Conservation (phyloP, 2,797 vertebrate species). For the Rousettus madagascariensis region DNA sequence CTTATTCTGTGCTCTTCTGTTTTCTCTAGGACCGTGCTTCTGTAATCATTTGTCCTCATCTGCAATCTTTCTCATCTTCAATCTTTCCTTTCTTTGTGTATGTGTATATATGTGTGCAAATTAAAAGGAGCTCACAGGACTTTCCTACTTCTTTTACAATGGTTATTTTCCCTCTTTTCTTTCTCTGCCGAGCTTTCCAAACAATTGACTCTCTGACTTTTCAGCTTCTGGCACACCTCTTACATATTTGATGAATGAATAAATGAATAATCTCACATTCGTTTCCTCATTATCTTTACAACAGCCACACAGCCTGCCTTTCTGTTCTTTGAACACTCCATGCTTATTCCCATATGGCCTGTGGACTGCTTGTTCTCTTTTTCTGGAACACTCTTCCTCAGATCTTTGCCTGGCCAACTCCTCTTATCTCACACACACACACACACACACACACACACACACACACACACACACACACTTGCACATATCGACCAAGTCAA, state of each 20-base stretch:
- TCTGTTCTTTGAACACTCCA: neutral
- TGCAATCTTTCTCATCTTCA: neutral
- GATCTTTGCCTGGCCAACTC: neutral
- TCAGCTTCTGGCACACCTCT: slow-evolving; percentile 9
- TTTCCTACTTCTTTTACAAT: neutral
- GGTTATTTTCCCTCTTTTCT: neutral
- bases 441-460: neutral
- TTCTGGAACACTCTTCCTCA: neutral
- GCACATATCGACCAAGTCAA: neutral
- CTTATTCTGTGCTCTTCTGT: neutral
- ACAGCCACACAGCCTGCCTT: neutral
- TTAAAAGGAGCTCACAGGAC: neutral
- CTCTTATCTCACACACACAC: neutral
- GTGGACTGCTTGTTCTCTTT: neutral
- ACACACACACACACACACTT: neutral
- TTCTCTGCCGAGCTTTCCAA: neutral
- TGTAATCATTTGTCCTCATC: neutral
- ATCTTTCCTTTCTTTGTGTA: neutral
- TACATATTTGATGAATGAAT: neutral
- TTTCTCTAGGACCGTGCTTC: neutral
- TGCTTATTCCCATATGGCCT: neutral
- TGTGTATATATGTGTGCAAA: neutral
- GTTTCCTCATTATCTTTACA: neutral
- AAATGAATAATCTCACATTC: neutral
- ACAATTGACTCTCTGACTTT: neutral